Evolutionary conservation across 2,888 invertebrate genomes (phyloP), one percentile per base, ranked within the genome.

Genomic region (Bibio marci): DNA sequence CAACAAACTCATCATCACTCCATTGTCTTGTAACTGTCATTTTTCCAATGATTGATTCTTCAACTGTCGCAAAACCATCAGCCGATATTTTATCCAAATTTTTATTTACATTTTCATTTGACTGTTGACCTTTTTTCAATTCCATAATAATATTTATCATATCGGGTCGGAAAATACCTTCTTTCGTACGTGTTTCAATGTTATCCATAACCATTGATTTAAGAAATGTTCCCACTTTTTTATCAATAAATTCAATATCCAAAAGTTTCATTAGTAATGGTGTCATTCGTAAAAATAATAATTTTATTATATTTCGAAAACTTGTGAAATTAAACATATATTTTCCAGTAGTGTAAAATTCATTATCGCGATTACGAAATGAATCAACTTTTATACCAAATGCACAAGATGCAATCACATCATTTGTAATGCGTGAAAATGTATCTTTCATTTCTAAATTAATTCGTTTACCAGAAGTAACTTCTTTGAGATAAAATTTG

Each of bases 331-430:
- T 37, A 2, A 37, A 22, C 4, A 22, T 8, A 8, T 22, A 22
- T 22, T 22, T 22, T 6, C 22, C 22, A 4, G 22, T 8, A 6
- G 4, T 22, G 4, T 6, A 8, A 22, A 22, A 22, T 6, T 22
- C 22, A 22, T 22, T 22, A 22, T 22, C 22, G 4, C 8, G 5
- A 22, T 22, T 22, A 22, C 22, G 22, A 22, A 22, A 22, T 22
- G 22, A 22, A 22, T 22, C 22, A 22, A 22, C 22, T 22, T 22
- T 28, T 28, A 69, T 46, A 0, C 69, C 70, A 44, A 67, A 69
- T 2, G 65, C 68, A 19, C 63, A 59, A 1, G 65, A 59, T 0
- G 69, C 70, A 36, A 71, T 69, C 2, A 69, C 66, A 46, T 70
- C 70, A 42, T 64, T 68, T 1, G 66, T 54, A 42, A 58, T 66